phyloP scores from a whole-genome alignment of 2,113 vertebrate genomes.

The Eulemur rufifrons region DNA sequence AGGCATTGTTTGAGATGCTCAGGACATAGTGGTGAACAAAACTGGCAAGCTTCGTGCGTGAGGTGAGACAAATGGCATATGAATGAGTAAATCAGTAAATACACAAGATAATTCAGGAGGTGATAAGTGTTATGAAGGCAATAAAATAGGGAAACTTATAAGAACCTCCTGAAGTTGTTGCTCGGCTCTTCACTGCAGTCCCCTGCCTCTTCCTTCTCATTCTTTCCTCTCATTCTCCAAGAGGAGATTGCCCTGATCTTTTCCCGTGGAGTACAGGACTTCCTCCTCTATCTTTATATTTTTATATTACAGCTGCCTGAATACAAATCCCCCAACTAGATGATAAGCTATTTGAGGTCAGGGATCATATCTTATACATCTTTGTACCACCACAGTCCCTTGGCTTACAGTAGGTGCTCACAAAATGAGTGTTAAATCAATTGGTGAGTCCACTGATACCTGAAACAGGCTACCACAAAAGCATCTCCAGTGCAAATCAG shows the following conservation, averaged over 20 bases:
- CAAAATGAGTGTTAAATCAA: background rate
- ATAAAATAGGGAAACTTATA: background rate
- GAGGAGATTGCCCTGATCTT: background rate
- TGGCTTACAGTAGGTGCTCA: background rate
- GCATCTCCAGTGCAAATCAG: background rate
- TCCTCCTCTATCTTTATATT: background rate
- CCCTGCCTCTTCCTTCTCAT: too few relatives aligned
- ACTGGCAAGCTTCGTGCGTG: background rate
- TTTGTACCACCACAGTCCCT: background rate
- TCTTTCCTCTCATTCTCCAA: background rate
- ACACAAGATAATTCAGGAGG: background rate
- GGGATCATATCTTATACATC: background rate
- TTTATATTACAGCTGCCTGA: slow-evolving; percentile 1
- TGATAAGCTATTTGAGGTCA: background rate
- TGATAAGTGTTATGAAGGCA: background rate
- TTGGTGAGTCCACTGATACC: background rate
- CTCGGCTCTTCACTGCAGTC: background rate
- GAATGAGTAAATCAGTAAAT: slow-evolving; percentile 21
- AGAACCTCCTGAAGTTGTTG: background rate
- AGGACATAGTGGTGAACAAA: background rate
- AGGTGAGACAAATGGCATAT: background rate
- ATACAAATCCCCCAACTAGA: background rate
- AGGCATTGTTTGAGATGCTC: slow-evolving; percentile 6
- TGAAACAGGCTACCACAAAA: background rate
- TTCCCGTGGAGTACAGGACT: background rate